Evolutionary conservation across 2,888 invertebrate species (phyloP).

Genomic region (Hirtodrosophila trivittata): DNA sequence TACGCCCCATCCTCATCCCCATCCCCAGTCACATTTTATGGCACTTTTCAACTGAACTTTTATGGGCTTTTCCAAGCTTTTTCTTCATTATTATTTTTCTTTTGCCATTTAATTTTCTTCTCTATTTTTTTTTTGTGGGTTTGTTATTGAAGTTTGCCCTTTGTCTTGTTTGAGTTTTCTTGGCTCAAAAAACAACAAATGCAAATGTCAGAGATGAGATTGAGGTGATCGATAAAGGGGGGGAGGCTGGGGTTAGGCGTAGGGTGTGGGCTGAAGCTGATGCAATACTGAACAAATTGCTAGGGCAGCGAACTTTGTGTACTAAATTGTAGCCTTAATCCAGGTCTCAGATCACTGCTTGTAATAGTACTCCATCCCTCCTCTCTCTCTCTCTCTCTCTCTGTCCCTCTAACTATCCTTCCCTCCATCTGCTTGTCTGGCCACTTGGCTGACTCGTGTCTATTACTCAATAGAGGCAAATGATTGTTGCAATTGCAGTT

Average conservation of each 20-base stretch:
- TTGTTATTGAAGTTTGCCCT: slow-evolving; percentile 30
- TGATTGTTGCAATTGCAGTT: slow-evolving; percentile 65
- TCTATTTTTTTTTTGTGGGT: not conserved
- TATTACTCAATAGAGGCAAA: slow-evolving; percentile 70
- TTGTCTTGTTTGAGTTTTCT: slow-evolving; percentile 13
- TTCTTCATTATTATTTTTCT: not conserved
- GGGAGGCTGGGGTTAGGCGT: no score
- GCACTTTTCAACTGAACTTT: slow-evolving; percentile 27
- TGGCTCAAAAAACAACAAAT: slow-evolving; percentile 4
- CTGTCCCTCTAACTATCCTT: no score
- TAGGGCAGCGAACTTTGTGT: slow-evolving; percentile 30
- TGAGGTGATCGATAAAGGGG: not conserved
- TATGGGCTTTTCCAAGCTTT: not conserved
- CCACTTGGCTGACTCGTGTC: slow-evolving; percentile 43
- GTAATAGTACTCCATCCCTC: no score
- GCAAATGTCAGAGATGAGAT: slow-evolving; percentile 43
- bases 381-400: not conserved
- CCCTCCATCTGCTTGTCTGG: not conserved
- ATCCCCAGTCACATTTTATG: slow-evolving; percentile 22
- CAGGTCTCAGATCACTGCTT: not conserved
- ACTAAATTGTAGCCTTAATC: slow-evolving; percentile 10
- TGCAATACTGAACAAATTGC: slow-evolving; percentile 14
- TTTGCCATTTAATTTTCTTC: not conserved
- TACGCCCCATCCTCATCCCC: no score
- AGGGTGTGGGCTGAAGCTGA: not conserved